These are phyloP conservation scores for Eristalis tenax DNA, from an alignment of 2,888 invertebrate genomes.

Conservation along the genomic window DNA sequence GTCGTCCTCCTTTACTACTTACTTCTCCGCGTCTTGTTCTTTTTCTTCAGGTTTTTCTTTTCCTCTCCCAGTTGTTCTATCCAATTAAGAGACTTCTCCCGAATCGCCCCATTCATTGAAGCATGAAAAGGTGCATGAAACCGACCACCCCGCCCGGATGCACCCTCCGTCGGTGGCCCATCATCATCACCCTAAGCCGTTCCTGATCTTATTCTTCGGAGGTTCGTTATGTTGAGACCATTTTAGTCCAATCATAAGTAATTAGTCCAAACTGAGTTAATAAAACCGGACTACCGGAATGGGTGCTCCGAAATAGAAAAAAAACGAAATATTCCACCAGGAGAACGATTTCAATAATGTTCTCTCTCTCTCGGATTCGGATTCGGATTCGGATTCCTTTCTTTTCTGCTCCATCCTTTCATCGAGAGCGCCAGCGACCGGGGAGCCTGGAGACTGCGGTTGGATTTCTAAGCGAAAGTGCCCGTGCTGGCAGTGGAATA, in stretches of 20 bases:
- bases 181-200: conserved; percentile 1
- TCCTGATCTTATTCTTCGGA: conserved; percentile 5
- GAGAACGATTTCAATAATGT: conserved; percentile 49
- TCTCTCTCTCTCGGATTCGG: not conserved
- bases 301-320: conserved; percentile 21
- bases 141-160: conserved; percentile 8
- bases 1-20: not conserved
- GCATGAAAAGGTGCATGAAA: conserved; percentile 71
- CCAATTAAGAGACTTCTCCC: conserved; percentile 69
- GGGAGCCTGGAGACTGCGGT: not conserved
- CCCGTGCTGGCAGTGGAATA: conserved; percentile 8
- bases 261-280: conserved; percentile 66
- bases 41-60: not conserved
- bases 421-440: not conserved
- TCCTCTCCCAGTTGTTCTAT: conserved; percentile 60
- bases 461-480: conserved; percentile 29
- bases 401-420: not conserved
- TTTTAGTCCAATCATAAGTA: conserved; percentile 70
- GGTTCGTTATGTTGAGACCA: conserved; percentile 60
- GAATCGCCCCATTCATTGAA: conserved; percentile 68
- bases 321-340: conserved; percentile 31
- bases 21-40: not conserved
- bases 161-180: not conserved
- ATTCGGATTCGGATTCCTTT: conserved; percentile 7
- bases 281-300: conserved; percentile 35